Evolutionary conservation across 2,888 invertebrate genomes (phyloP).

Genomic region (Ellobium chinense): DNA sequence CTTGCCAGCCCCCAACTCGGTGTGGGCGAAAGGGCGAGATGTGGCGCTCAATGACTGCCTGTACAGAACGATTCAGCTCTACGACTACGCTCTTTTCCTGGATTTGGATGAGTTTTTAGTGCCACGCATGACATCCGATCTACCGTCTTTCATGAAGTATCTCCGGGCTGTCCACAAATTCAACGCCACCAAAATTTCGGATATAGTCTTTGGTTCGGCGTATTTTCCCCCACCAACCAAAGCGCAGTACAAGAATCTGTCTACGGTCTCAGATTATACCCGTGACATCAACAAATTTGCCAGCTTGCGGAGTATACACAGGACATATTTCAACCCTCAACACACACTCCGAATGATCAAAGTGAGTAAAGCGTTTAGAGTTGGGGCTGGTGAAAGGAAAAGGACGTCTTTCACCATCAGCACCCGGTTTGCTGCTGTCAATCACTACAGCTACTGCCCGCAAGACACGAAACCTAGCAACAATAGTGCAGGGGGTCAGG

Average conservation of each 20-base stretch:
- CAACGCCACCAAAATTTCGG: constrained; percentile 26
- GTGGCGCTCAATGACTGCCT: constrained; percentile 58
- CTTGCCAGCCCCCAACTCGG: constrained; percentile 38
- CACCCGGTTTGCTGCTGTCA: constrained; percentile 26
- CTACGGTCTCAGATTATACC: neutral
- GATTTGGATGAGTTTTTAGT: constrained; percentile 62
- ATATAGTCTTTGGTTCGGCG: constrained; percentile 32
- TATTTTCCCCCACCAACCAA: constrained; percentile 38
- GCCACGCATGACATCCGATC: constrained; percentile 46
- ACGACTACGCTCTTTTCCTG: constrained; percentile 52
- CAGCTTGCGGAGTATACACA: constrained; percentile 27
- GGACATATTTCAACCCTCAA: constrained; percentile 34
- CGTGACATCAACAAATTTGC: constrained; percentile 33
- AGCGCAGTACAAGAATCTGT: constrained; percentile 6
- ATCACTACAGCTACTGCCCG: constrained; percentile 43
- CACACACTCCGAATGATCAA: constrained; percentile 36
- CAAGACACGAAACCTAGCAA: neutral
- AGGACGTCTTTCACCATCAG: constrained; percentile 34
- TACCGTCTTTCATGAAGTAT: constrained; percentile 39
- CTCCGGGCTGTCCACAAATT: neutral
- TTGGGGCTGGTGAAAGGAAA: constrained; percentile 32
- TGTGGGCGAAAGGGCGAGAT: constrained; percentile 58
- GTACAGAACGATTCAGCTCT: constrained; percentile 54
- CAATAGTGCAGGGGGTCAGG: too few species aligned
- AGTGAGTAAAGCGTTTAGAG: constrained; percentile 11